These are phyloP conservation scores for Poecilus cupreus DNA, from an alignment of 2,888 invertebrate genomes.

Conservation along the genomic window DNA sequence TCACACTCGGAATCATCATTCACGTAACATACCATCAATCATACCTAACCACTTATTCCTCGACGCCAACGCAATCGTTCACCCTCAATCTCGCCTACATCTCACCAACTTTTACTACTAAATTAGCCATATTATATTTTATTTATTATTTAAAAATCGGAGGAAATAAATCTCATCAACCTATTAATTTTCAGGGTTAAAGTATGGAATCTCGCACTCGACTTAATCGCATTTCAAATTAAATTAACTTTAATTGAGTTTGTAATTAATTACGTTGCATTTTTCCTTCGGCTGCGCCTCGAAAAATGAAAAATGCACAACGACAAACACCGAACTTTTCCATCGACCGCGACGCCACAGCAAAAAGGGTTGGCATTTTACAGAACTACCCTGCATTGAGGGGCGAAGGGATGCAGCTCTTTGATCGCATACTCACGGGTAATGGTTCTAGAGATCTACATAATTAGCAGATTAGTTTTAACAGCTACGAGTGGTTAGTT, in stretches of 20 bases:
- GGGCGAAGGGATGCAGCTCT: background rate
- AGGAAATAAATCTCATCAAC: background rate
- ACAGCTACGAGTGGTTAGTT: slow-evolving; percentile 50
- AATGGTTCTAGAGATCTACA: slow-evolving; percentile 49
- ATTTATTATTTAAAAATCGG: too few species aligned
- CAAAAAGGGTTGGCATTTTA: background rate
- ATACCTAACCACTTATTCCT: too few species aligned
- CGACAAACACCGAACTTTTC: background rate
- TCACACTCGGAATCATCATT: too few species aligned
- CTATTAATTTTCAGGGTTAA: background rate
- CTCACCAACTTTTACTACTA: too few species aligned
- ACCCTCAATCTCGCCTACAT: too few species aligned
- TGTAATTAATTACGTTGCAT: slow-evolving; percentile 53
- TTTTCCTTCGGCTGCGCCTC: slow-evolving; percentile 11
- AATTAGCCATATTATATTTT: too few species aligned
- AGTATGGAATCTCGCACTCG: slow-evolving; percentile 27
- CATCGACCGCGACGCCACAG: background rate
- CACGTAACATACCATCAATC: too few species aligned
- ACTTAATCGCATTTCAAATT: slow-evolving; percentile 41
- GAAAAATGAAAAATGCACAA: background rate
- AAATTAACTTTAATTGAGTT: slow-evolving; percentile 51
- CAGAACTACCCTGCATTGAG: background rate
- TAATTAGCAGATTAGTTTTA: slow-evolving; percentile 58
- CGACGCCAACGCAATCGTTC: too few species aligned
- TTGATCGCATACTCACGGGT: slow-evolving; percentile 49